These are phyloP conservation scores for Dipus sagitta DNA, from an alignment of 2,797 vertebrate genomes.

Conservation along the genomic window DNA sequence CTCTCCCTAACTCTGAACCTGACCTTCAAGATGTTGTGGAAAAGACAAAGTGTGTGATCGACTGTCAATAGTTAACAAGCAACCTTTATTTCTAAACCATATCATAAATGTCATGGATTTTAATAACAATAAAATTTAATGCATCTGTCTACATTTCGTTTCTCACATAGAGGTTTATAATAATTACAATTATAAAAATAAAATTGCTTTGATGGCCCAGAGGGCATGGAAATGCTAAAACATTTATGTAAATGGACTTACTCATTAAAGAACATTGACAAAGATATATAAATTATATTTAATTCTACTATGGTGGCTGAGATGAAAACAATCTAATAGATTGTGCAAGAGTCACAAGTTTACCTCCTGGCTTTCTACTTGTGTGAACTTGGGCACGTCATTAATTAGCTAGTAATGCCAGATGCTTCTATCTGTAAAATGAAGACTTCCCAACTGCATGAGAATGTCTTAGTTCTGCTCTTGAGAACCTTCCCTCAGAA, in stretches of 20 bases:
- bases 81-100: slow-evolving; percentile 57
- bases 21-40: slow-evolving; percentile 38
- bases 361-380: slow-evolving; percentile 73
- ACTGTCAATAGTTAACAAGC: slow-evolving; percentile 29
- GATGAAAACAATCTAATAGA: slow-evolving; percentile 73
- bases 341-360: slow-evolving; percentile 77
- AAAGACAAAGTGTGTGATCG: not conserved
- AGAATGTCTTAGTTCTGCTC: not conserved
- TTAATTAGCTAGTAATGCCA: slow-evolving; percentile 71
- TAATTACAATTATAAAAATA: slow-evolving; percentile 79
- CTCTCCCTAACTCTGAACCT: slow-evolving; percentile 8
- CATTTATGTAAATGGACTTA: slow-evolving; percentile 73
- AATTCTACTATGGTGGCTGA: slow-evolving; percentile 75
- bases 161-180: slow-evolving; percentile 63
- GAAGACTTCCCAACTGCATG: not conserved
- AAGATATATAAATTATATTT: slow-evolving; percentile 79
- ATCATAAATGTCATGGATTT: not conserved
- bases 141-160: slow-evolving; percentile 61
- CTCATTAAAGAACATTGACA: slow-evolving; percentile 75
- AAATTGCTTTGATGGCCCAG: slow-evolving; percentile 67
- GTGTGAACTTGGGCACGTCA: slow-evolving; percentile 80
- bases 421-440: slow-evolving; percentile 59
- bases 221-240: slow-evolving; percentile 74
- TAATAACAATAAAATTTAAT: slow-evolving; percentile 67
- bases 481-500: slow-evolving; percentile 10